A percentile compares a stretch with the other conserved stretches of the same genome.
phyloP scores from a whole-genome alignment of 1,140 invertebrate species.

The Prorops nasuta region DNA sequence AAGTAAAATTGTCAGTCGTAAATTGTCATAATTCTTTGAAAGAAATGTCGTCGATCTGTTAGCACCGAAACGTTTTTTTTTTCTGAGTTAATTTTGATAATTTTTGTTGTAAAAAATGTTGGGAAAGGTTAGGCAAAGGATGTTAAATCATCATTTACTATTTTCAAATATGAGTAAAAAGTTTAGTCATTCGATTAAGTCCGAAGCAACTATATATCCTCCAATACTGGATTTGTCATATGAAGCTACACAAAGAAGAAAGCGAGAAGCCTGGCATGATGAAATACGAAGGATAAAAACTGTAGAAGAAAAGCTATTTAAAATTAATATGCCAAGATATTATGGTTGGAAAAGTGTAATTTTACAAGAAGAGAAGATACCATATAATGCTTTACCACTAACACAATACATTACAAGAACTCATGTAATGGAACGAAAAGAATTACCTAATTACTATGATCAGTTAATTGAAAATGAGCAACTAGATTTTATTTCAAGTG shows the following conservation, averaged over 20 bases:
- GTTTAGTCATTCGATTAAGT: too few relatives aligned
- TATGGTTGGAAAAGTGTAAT: constrained; percentile 71
- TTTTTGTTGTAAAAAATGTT: too few relatives aligned
- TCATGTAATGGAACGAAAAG: constrained; percentile 57
- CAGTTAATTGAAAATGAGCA: constrained; percentile 39
- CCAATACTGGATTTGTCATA: constrained; percentile 60
- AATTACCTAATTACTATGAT: constrained; percentile 60
- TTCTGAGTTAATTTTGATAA: too few relatives aligned
- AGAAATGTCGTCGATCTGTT: too few relatives aligned
- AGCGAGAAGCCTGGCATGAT: constrained; percentile 55
- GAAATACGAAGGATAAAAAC: constrained; percentile 66
- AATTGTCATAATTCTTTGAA: too few relatives aligned
- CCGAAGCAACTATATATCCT: too few relatives aligned
- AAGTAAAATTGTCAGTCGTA: too few relatives aligned
- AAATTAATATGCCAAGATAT: constrained; percentile 75
- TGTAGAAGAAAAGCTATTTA: constrained; percentile 79
- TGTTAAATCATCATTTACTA: too few relatives aligned
- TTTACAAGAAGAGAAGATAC: constrained; percentile 61
- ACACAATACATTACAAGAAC: constrained; percentile 74
- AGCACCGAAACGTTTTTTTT: too few relatives aligned
- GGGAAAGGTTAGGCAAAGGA: too few relatives aligned
- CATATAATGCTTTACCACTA: constrained; percentile 67
- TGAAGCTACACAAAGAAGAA: constrained; percentile 45
- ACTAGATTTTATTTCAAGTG: constrained; percentile 49
- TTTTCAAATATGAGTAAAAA: too few relatives aligned